Percentiles rank a stretch among this genome's conserved stretches.
Evolutionary conservation across 2,797 vertebrate species (phyloP).

Genomic region (Phyllotis vaccarum): DNA sequence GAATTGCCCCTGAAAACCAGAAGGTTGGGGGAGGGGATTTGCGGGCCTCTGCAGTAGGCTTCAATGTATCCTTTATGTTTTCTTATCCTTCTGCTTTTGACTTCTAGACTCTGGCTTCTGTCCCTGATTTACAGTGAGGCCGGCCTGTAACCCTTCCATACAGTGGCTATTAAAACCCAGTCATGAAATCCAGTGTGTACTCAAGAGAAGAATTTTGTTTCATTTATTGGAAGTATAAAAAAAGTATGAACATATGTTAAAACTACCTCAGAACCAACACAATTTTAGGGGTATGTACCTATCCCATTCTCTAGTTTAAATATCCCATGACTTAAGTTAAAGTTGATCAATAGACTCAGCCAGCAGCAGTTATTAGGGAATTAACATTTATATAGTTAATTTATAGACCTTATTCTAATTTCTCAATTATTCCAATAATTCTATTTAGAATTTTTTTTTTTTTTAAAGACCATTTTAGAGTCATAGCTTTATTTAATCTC

Average conservation of each 20-base stretch:
- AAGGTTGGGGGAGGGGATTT: not conserved
- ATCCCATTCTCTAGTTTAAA: not conserved
- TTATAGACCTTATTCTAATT: slow-evolving; percentile 1
- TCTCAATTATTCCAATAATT: not conserved
- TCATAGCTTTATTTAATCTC: slow-evolving; percentile 1
- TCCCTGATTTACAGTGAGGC: not conserved
- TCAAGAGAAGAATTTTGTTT: slow-evolving; percentile 10
- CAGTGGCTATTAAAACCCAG: not conserved
- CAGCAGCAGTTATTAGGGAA: not conserved
- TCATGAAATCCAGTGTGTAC: not conserved
- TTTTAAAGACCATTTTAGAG: not conserved
- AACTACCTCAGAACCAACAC: not conserved
- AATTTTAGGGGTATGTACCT: slow-evolving; percentile 1
- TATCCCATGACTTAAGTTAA: not conserved
- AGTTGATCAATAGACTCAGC: not conserved
- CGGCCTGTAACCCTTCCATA: not conserved
- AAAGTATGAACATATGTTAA: slow-evolving; percentile 6
- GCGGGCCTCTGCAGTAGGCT: not conserved
- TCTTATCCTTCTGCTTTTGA: not conserved
- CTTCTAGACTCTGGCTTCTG: not conserved
- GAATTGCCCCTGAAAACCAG: slow-evolving; percentile 47
- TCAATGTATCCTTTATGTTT: slow-evolving; percentile 27
- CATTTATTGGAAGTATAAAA: not conserved
- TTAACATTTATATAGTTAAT: slow-evolving; percentile 49
- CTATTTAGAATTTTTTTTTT: not conserved